Base-by-base conservation (phyloP, 2,888 invertebrate species). In the Nemoura dubitans region DNA sequence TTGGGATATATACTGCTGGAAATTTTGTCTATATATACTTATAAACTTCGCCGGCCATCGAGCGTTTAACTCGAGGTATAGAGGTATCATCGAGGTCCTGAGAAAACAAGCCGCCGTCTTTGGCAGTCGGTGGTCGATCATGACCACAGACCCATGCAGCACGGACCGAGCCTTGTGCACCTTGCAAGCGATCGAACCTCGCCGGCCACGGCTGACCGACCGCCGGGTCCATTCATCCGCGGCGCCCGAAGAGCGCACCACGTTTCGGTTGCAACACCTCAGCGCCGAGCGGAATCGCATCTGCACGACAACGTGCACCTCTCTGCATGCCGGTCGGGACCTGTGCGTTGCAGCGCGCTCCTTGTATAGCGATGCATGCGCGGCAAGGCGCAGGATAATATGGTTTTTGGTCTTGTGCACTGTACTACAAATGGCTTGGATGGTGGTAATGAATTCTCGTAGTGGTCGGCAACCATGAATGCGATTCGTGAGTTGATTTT, bases 121-220 rank as follows among this genome's bases (percentile, higher is more conserved):
- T 16, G 59, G 14, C 59, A 21, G 59, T 59, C 59, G 59, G 59
- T 59, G 21, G 59, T 59, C 59, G 59, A 59, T 59, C 59, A 59
- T 59, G 59, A 59, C 59, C 59, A 59, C 59, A 59, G 59, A 59
- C n/a, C n/a, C n/a, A n/a, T n/a, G n/a, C n/a, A n/a, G n/a, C n/a
- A n/a, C n/a, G n/a, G n/a, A n/a, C 59, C 59, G 16, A 21, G 59
- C 59, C 21, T 14, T 3, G 2, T 59, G 59, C 59, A 59, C 59
- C 59, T 59, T 59, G 59, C 59, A 59, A n/a, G 3, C 59, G 59
- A 36, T 10, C 36, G 36, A 6, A 36, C 36, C 36, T 36, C 59
- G 21, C 59, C 21, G 59, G 1, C 59, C 59, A 59, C 59, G 21
- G 59, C 59, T 10, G 6, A 59, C 2, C 59, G 59, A 14, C 59